Evolutionary conservation across 1,140 invertebrate genomes (phyloP).

Genomic region (Aphaenogaster rudis): DNA sequence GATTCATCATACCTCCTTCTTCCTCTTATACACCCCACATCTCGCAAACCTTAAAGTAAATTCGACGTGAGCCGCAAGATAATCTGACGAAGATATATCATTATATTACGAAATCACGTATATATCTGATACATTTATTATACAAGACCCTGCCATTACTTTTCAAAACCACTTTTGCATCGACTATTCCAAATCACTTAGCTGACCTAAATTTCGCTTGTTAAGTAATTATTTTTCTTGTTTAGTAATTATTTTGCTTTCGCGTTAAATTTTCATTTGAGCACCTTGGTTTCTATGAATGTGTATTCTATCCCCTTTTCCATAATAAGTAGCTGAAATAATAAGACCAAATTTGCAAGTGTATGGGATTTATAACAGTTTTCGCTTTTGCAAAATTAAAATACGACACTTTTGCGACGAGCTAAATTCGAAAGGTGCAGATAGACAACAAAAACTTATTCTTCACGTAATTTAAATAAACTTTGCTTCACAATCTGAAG

Average conservation of each 20-base stretch:
- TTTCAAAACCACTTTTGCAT: background rate
- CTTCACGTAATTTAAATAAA: conserved; percentile 3
- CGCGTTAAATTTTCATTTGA: background rate
- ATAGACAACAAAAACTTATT: background rate
- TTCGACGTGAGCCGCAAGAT: conserved; percentile 26
- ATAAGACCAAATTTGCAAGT: conserved; percentile 10
- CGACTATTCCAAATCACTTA: background rate
- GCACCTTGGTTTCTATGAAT: background rate
- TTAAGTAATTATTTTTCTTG: background rate
- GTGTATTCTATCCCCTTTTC: background rate
- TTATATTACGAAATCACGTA: background rate
- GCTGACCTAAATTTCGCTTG: background rate
- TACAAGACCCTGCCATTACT: background rate
- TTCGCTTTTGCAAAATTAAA: background rate
- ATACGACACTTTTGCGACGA: background rate
- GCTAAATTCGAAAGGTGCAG: background rate
- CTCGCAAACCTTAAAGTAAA: background rate
- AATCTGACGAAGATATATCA: background rate
- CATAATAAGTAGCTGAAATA: conserved; percentile 28
- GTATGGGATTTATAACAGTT: background rate
- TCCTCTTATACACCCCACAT: background rate
- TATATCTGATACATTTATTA: conserved; percentile 16
- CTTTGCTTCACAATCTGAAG: background rate
- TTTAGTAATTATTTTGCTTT: conserved; percentile 3
- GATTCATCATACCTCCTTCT: conserved; percentile 2